Evolutionary conservation across 2,113 vertebrate genomes (phyloP), one percentile per base, ranked within the genome.

Genomic region (Leptodactylus fuscus): DNA sequence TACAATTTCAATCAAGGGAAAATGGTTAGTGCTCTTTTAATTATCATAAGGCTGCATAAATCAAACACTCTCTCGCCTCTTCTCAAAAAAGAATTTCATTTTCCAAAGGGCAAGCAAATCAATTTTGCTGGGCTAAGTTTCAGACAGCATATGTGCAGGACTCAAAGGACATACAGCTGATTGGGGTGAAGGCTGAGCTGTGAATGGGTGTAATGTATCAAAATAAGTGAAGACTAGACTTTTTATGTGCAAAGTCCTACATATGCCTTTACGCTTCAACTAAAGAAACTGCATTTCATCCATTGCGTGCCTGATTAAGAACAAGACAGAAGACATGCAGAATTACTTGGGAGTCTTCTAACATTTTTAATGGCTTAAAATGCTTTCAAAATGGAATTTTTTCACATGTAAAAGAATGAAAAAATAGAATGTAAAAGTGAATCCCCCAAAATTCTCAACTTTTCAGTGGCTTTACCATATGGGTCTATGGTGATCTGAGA

Each of bases 1-100:
- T 87, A 71, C 70, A 84, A 44, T 81, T 89, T 90, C 83, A 84
- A 89, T 90, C 83, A 87, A 86, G 82, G 81, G 87, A 86, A 90
- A 75, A 76, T 75, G 81, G 32, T 76, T 85, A 44, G 79, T 76
- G 85, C 80, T 51, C 76, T 82, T 88, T 78, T 87, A 87, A 89
- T 89, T 87, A 89, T 83, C 83, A 89, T 79, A 79, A 81, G 82
- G 83, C 60, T 80, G 76, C 76, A 85, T 85, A 58, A 85, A 85
- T 85, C 83, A 85, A 79, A 73, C 65, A 55, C 75, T 85, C 58
- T 58, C 74, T 51, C 70, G 58, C 83, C 24, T 79, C 75, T 80
- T 80, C 76, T 86, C 76, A 81, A 84, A 84, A 46, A 76, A 70
- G 32, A 87, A 85, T 86, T 74, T 88, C 51, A 89, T 84, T 82